A percentile compares a stretch with the other conserved stretches of the same genome.
Evolutionary conservation across 2,797 vertebrate genomes (phyloP).

Genomic region (Apogon hyalosoma): DNA sequence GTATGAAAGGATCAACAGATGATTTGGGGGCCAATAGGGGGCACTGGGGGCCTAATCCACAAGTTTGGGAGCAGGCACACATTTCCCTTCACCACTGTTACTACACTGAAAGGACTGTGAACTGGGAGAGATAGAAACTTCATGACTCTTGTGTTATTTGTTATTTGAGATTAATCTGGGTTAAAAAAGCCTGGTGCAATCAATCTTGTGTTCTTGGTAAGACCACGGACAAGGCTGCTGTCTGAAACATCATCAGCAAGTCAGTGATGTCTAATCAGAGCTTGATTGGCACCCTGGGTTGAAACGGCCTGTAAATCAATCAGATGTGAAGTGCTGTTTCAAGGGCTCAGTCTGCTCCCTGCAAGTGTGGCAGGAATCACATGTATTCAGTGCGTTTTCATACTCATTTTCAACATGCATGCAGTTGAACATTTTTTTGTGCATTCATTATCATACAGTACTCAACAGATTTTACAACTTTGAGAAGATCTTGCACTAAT

Average conservation of each 20-base stretch:
- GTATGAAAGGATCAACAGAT: slow-evolving; percentile 74
- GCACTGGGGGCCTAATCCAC: slow-evolving; percentile 83
- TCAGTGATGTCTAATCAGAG: slow-evolving; percentile 74
- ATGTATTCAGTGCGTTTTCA: slow-evolving; percentile 13
- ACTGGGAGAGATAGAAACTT: slow-evolving; percentile 42
- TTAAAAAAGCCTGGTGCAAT: slow-evolving; percentile 65
- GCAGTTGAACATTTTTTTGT: slow-evolving; percentile 4
- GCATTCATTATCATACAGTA: slow-evolving; percentile 25
- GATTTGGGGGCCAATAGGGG: slow-evolving; percentile 85
- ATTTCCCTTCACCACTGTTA: slow-evolving; percentile 33
- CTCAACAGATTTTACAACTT: slow-evolving; percentile 39
- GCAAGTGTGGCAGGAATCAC: slow-evolving; percentile 25
- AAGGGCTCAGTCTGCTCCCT: slow-evolving; percentile 59
- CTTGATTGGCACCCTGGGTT: slow-evolving; percentile 79
- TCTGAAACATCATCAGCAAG: slow-evolving; percentile 67
- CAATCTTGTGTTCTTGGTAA: slow-evolving; percentile 52
- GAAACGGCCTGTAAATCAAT: slow-evolving; percentile 76
- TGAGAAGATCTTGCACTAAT: slow-evolving; percentile 43
- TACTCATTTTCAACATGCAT: slow-evolving; percentile 11
- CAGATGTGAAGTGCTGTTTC: slow-evolving; percentile 69
- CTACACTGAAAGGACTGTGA: slow-evolving; percentile 33
- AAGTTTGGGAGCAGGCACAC: slow-evolving; percentile 55
- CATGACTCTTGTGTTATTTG: slow-evolving; percentile 50
- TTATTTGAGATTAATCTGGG: slow-evolving; percentile 53
- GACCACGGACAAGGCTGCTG: slow-evolving; percentile 51